Evolutionary conservation across 2,113 vertebrate genomes (phyloP).

Genomic region (Lathamus discolor): DNA sequence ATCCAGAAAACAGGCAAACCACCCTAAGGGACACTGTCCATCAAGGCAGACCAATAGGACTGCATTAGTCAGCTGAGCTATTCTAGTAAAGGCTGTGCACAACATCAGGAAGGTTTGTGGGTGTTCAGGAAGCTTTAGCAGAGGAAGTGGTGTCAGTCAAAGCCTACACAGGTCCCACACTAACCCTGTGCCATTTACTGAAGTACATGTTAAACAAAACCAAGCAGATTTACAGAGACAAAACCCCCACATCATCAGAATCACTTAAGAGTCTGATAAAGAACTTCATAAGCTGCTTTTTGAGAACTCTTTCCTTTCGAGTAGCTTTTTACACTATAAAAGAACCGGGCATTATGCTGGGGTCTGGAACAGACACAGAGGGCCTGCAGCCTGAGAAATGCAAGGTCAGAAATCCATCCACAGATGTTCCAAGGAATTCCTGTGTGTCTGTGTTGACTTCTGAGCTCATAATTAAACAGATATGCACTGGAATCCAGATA

Average conservation of each 20-base stretch:
- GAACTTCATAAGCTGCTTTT: not conserved
- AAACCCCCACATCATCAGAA: not conserved
- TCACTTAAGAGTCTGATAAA: not conserved
- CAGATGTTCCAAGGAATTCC: not conserved
- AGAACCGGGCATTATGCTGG: not conserved
- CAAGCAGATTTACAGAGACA: not conserved
- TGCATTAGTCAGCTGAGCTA: rapidly evolving
- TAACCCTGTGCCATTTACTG: not conserved
- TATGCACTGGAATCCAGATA: not conserved
- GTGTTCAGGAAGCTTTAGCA: not conserved
- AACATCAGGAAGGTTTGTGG: rapidly evolving
- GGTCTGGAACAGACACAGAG: not conserved
- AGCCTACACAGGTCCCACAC: not conserved
- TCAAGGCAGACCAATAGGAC: not conserved
- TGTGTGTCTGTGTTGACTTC: not conserved
- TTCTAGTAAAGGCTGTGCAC: not conserved
- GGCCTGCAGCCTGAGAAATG: not conserved
- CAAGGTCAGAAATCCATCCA: not conserved
- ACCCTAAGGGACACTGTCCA: not conserved
- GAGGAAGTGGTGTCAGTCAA: not conserved
- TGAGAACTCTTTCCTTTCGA: not conserved
- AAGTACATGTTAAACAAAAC: not conserved
- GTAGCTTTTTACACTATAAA: not conserved
- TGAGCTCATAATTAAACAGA: not conserved
- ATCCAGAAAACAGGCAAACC: not conserved